These are phyloP conservation scores for Adelosebastes latens DNA, from an alignment of 2,797 vertebrate species.

Conservation along the genomic window DNA sequence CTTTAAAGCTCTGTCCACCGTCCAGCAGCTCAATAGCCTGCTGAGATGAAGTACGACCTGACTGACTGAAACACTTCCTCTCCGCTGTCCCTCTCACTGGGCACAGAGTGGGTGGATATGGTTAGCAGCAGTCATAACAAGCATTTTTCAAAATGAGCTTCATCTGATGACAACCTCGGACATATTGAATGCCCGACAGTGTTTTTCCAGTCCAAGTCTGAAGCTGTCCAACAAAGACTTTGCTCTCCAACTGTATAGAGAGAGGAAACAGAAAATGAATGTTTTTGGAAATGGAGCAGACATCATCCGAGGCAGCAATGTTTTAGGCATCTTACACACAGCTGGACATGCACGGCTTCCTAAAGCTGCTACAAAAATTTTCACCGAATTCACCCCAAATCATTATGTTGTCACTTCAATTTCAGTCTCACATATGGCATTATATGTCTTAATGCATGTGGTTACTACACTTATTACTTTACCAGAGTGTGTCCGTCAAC, in stretches of 20 bases:
- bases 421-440: constrained; percentile 58
- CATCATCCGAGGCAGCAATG: constrained; percentile 36
- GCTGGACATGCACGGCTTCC: constrained; percentile 50
- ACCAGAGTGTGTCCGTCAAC: constrained; percentile 61
- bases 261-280: constrained; percentile 43
- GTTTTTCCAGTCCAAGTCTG: constrained; percentile 65
- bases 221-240: constrained; percentile 63
- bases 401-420: constrained; percentile 75
- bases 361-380: constrained; percentile 51
- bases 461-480: constrained; percentile 66
- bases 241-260: constrained; percentile 30
- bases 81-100: constrained; percentile 57
- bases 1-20: constrained; percentile 31
- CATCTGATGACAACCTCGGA: constrained; percentile 74
- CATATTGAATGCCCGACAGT: constrained; percentile 68
- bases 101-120: constrained; percentile 69
- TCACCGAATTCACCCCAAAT: constrained; percentile 62
- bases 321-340: constrained; percentile 41
- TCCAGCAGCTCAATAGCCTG: constrained; percentile 50
- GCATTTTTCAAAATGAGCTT: constrained; percentile 75
- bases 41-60: constrained; percentile 66
- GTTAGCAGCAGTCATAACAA: constrained; percentile 75
- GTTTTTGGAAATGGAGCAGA: constrained; percentile 43
- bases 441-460: constrained; percentile 56
- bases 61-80: constrained; percentile 71